Base-by-base conservation (phyloP, 2,888 invertebrate genomes). In the Tanypteryx hageni region DNA sequence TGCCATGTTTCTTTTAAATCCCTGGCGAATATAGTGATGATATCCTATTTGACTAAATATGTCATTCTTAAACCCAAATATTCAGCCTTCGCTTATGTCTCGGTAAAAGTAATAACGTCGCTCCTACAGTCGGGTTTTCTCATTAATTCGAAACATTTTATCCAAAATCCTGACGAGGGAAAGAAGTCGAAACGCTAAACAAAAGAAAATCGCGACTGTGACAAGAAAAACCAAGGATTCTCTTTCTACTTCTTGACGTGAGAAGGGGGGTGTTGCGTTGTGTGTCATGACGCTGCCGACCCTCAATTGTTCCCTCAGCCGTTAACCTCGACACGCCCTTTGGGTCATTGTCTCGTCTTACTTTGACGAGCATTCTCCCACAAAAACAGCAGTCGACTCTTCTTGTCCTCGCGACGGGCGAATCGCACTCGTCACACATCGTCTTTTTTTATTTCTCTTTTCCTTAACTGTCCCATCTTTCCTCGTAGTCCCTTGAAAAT, bases 291-390 rank as follows among this genome's bases (percentile, higher is more conserved):
- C 64, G 64, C n/a, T 13, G 16, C 64, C 64, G 44, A 16, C n/a
- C 68, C 22, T 68, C 68, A 68, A 68, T 68, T 68, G 68, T 68
- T 68, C n/a, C 68, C 0, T 64, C 18, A 64, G 64, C 68, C 68
- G 68, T 68, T 68, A 68, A 68, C 68, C 68, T 68, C 68, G n/a
- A 68, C 68, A 68, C 68, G 18, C 9, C n/a, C n/a, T 22, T 18
- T 68, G n/a, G 68, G 18, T 68, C 68, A 68, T 68, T n/a, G 68
- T 68, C 68, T 64, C 64, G 64, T 64, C 64, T n/a, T 64, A n/a
- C 64, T 44, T 44, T 44, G n/a, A 64, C 7, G n/a, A 0, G 68
- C 68, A 18, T 18, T 18, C 18, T 22, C 22, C 9, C 68, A n/a
- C 9, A 13, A 68, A 68, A 68, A n/a, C 68, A 22, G n/a, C 64